phyloP scores from a whole-genome alignment of 2,888 invertebrate genomes.

The Tethea ocularis region DNA sequence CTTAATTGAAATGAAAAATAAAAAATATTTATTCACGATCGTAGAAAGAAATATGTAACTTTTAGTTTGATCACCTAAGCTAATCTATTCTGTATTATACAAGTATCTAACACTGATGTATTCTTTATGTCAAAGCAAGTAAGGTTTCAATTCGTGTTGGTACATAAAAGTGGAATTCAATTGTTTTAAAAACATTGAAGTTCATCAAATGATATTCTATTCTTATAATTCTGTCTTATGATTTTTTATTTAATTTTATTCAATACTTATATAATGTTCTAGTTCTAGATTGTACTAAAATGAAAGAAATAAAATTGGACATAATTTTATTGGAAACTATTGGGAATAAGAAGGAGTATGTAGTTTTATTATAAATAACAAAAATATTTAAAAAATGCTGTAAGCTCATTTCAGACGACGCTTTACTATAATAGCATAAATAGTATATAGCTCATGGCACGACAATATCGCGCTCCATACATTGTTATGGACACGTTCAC shows the following conservation, averaged over 20 bases:
- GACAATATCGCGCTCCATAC: too few relatives aligned
- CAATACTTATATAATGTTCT: background rate
- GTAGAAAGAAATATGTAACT: too few relatives aligned
- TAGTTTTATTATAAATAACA: background rate
- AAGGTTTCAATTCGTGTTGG: background rate
- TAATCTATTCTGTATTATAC: background rate
- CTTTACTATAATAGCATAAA: too few relatives aligned
- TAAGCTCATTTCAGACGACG: too few relatives aligned
- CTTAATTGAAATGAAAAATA: too few relatives aligned
- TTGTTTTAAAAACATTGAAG: background rate
- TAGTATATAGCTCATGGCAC: too few relatives aligned
- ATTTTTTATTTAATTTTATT: background rate
- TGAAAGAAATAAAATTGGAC: constrained; percentile 17
- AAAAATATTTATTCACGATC: too few relatives aligned
- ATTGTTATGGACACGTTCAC: too few relatives aligned
- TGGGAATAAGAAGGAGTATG: constrained; percentile 9
- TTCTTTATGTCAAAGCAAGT: background rate
- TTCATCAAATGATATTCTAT: background rate
- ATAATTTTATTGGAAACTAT: constrained; percentile 24
- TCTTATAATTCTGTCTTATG: background rate
- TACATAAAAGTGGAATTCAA: background rate
- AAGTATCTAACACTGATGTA: background rate
- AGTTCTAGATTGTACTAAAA: constrained; percentile 19
- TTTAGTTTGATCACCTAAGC: too few relatives aligned
- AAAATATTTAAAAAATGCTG: background rate